Evolutionary conservation across 1,140 invertebrate genomes (phyloP), one percentile per base, ranked within the genome.

Genomic region (Papilio xuthus): DNA sequence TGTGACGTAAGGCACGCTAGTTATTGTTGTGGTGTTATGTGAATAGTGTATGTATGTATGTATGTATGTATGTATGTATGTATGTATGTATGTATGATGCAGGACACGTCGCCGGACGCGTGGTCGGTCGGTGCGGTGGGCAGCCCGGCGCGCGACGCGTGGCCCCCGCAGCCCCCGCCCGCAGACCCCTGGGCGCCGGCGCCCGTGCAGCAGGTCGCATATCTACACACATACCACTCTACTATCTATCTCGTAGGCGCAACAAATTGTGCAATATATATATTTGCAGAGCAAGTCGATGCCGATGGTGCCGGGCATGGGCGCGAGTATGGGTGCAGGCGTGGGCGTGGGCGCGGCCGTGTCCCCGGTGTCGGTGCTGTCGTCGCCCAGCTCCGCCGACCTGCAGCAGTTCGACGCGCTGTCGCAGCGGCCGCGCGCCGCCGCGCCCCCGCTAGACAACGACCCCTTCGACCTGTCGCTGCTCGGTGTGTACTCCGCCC

Each of bases 401-500:
- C 94, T 97, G 85, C 97, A 97, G 90, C 97, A 98, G 89, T 98
- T 98, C 89, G 97, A 98, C 91, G 94, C 97, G 67, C 96, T 98
- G 81, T 96, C 96, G 53, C 97, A 97, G 92, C 92, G 95, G 73
- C 94, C 94, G 82, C 92, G 81, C 90, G 80, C 87, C 85, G 80
- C 87, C 84, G 80, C 90, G 91, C 82, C 44, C 12, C 73, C 81
- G 50, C 53, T 53, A 83, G 78, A 82, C 78, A 82, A 93, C 89
- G 96, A 97, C 94, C 96, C 96, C 56, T 97, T 97, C 90, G 96
- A 97, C 88, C 92, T 97, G 78, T 95, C 94, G 77, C 90, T 94
- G 28, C 92, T 97, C 9, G 95, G 90, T 90, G 44, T 72, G 71
- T 79, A 26, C 2, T 7, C 7, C 4, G 7, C 32, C 32, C 4